These are phyloP conservation scores for Boloria selene DNA, from an alignment of 2,888 invertebrate genomes.

Conservation along the genomic window DNA sequence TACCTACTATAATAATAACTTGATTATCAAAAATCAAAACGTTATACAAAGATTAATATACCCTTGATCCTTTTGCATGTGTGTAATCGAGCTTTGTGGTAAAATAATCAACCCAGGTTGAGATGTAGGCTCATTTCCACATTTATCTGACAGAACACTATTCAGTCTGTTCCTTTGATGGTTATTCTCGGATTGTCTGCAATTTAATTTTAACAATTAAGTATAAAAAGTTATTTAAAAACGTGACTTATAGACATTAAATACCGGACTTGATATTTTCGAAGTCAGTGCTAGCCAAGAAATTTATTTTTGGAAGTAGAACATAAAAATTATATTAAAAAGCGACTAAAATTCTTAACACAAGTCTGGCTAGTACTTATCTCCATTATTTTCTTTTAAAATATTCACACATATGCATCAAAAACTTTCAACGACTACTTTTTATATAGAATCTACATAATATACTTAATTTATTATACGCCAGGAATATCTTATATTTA, in stretches of 20 bases:
- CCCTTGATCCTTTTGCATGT: conserved; percentile 69
- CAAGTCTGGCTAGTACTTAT: not conserved
- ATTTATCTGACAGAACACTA: conserved; percentile 65
- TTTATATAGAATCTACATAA: too few species aligned
- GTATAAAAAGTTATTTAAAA: not conserved
- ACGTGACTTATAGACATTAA: too few species aligned
- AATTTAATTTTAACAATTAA: not conserved
- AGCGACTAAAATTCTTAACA: too few species aligned
- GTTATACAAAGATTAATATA: conserved; percentile 44
- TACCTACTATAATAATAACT: conserved; percentile 1
- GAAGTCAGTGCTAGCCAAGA: too few species aligned
- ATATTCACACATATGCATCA: not conserved
- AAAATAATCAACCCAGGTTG: conserved; percentile 72
- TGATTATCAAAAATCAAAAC: not conserved
- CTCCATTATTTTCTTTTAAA: not conserved
- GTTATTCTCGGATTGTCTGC: conserved; percentile 52
- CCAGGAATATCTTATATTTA: too few species aligned
- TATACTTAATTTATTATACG: too few species aligned
- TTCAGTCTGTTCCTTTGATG: conserved; percentile 62
- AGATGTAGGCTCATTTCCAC: conserved; percentile 58
- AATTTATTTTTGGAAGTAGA: too few species aligned
- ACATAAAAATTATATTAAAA: too few species aligned
- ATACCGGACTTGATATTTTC: too few species aligned
- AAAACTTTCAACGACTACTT: too few species aligned
- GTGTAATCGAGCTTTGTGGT: conserved; percentile 66